These are phyloP conservation scores for Halocynthia roretzi DNA, from an alignment of 23 tunicate genomes.

Conservation along the genomic window DNA sequence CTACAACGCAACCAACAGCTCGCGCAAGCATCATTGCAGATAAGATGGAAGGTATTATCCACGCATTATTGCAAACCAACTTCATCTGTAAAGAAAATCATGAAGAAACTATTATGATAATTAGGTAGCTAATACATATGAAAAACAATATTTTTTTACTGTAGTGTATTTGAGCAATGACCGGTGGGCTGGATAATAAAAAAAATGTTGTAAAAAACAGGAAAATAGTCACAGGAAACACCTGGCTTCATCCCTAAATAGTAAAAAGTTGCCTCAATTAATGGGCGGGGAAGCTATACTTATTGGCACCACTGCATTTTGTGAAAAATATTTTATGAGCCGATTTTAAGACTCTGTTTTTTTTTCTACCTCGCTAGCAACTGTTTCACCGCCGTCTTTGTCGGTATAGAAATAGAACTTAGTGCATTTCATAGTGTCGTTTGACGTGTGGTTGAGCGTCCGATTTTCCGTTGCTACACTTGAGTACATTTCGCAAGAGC, in stretches of 20 bases:
- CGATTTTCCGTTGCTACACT: background rate
- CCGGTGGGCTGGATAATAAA: no score
- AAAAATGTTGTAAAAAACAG: no score
- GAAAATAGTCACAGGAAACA: no score
- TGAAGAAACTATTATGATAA: background rate
- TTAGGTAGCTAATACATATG: background rate
- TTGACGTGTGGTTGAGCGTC: background rate
- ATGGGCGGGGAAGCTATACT: no score
- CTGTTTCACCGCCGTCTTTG: background rate
- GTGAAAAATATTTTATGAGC: background rate
- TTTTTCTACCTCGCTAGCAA: constrained; percentile 2
- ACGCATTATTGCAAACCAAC: background rate
- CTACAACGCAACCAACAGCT: background rate
- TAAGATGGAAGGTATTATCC: constrained; percentile 2
- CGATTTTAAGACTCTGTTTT: background rate
- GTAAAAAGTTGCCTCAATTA: no score
- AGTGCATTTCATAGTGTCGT: background rate
- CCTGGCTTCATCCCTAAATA: no score
- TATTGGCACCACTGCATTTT: background rate
- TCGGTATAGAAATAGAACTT: background rate
- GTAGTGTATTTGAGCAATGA: no score
- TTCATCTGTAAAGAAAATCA: background rate
- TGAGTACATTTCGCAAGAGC: background rate
- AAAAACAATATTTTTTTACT: background rate
- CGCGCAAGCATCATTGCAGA: background rate